Evolutionary conservation across 2,113 vertebrate species (phyloP).

Genomic region (Ptilonorhynchus violaceus): DNA sequence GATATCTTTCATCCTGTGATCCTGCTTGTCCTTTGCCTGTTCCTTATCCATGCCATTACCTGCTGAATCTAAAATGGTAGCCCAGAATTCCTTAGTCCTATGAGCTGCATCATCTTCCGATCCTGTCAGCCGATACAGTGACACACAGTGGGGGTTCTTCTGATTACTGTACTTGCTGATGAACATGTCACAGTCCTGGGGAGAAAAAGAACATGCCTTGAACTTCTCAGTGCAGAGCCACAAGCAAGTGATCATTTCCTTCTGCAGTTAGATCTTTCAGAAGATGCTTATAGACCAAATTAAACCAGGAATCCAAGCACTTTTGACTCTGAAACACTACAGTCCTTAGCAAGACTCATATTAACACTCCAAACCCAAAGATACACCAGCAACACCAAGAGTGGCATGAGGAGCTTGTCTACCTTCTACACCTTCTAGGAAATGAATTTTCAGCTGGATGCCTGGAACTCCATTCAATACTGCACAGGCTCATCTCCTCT

Average conservation of each 20-base stretch:
- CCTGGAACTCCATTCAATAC: not conserved
- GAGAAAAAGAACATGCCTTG: not conserved
- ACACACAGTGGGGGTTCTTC: slow-evolving; percentile 79
- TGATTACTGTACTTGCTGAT: slow-evolving; percentile 84
- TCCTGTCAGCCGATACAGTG: slow-evolving; percentile 77
- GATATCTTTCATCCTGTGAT: not conserved
- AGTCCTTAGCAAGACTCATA: not conserved
- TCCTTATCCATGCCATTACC: slow-evolving; percentile 45
- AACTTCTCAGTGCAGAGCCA: not conserved
- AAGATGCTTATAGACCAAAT: not conserved
- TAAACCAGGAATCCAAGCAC: not conserved
- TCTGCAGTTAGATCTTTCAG: not conserved
- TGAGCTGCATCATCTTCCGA: slow-evolving; percentile 67
- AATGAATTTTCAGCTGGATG: not conserved
- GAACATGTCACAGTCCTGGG: slow-evolving; percentile 81
- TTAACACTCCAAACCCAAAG: not conserved
- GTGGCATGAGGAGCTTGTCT: not conserved
- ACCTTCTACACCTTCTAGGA: not conserved
- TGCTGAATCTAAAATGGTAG: slow-evolving; percentile 81
- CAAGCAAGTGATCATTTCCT: not conserved
- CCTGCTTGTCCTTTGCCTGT: not conserved
- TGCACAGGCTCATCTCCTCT: not conserved
- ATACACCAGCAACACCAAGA: not conserved
- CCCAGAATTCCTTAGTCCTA: slow-evolving; percentile 80
- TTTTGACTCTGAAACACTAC: not conserved